Conservation (phyloP, 1,140 invertebrate species). For the Drosophila auraria region DNA sequence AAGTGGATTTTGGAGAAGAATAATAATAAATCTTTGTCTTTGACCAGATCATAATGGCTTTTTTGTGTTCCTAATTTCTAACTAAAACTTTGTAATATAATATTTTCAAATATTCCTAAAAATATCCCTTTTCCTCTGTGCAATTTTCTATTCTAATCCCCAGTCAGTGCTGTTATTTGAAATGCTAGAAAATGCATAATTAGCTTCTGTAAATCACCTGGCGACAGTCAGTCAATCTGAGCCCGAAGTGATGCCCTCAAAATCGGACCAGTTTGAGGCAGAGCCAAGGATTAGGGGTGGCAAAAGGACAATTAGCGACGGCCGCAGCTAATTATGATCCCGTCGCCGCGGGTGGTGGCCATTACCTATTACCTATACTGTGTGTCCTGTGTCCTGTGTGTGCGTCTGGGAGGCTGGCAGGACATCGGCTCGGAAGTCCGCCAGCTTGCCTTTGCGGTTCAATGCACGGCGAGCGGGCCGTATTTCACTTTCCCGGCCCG, state of each 20-base stretch:
- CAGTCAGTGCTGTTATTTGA: neutral
- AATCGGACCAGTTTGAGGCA: neutral
- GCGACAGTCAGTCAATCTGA: constrained; percentile 17
- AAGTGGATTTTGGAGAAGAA: too few species aligned
- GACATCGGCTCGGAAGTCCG: neutral
- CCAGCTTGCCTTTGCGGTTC: constrained; percentile 44
- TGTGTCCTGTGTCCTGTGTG: neutral
- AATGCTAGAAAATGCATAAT: neutral
- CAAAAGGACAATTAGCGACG: constrained; percentile 62
- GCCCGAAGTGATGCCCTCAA: constrained; percentile 19
- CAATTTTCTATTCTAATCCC: too few species aligned
- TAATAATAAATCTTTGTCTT: too few species aligned
- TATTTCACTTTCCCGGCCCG: constrained; percentile 47
- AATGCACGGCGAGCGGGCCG: constrained; percentile 30
- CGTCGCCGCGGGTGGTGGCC: constrained; percentile 54
- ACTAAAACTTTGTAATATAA: neutral
- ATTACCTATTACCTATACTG: neutral
- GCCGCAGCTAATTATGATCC: constrained; percentile 75
- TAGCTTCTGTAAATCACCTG: constrained; percentile 37
- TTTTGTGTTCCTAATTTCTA: neutral
- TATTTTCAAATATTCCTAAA: neutral
- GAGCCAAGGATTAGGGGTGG: constrained; percentile 10
- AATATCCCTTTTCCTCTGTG: neutral
- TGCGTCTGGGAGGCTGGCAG: constrained; percentile 4
- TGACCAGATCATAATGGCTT: too few species aligned